A percentile compares a stretch with the other conserved stretches of the same genome.
Evolutionary conservation across 2,797 vertebrate species (phyloP).

Genomic region (Nasua narica): DNA sequence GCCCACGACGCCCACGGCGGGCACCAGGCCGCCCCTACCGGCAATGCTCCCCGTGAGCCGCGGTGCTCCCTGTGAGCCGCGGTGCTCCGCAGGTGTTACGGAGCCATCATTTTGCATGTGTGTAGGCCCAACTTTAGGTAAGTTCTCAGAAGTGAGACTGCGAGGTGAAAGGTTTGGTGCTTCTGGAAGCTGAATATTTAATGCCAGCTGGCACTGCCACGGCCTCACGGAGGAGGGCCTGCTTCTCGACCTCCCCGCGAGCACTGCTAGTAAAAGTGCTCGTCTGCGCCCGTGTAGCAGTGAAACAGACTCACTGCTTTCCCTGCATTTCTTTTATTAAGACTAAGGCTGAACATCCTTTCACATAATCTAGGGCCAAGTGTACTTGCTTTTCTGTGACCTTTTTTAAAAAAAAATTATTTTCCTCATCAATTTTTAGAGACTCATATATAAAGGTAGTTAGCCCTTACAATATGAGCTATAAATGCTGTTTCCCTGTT

Average conservation of each 20-base stretch:
- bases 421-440: neutral
- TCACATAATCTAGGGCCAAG: neutral
- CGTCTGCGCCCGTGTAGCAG: fast-evolving
- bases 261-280: fast-evolving
- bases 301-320: fast-evolving
- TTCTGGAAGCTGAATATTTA: too few species aligned
- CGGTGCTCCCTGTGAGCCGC: too few species aligned
- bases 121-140: neutral
- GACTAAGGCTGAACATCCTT: neutral
- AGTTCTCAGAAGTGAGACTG: neutral
- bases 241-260: neutral
- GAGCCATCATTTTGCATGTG: fast-evolving
- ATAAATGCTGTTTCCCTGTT: neutral
- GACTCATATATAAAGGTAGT: neutral
- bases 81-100: fast-evolving
- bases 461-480: neutral
- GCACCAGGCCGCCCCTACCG: fast-evolving
- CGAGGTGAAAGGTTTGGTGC: neutral
- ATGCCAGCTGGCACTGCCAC: too few species aligned
- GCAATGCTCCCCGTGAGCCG: too few species aligned
- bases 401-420: neutral
- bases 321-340: neutral
- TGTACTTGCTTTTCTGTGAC: neutral
- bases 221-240: neutral
- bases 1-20: fast-evolving